Evolutionary conservation across 2,888 invertebrate species (phyloP).

Genomic region (Branchinecta sandiegonensis): DNA sequence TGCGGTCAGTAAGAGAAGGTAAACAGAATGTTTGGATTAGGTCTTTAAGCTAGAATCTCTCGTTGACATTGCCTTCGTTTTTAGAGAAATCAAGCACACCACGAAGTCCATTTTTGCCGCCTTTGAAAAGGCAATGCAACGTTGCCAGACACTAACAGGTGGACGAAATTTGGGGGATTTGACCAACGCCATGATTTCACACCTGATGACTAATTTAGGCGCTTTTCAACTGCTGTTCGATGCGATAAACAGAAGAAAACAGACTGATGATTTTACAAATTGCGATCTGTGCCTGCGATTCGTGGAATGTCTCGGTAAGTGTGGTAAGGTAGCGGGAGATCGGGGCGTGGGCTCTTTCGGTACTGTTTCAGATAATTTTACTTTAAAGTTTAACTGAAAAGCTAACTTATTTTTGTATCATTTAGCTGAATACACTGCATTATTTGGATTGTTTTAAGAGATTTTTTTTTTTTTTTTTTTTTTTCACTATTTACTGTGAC

Average conservation of each 20-base stretch:
- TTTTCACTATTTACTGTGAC: too few species aligned
- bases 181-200: not conserved
- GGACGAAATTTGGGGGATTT: not conserved
- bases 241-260: not conserved
- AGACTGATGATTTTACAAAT: conserved; percentile 8
- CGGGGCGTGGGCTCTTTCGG: too few species aligned
- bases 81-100: not conserved
- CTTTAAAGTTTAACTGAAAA: too few species aligned
- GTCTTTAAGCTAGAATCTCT: too few species aligned
- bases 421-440: too few species aligned
- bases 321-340: too few species aligned
- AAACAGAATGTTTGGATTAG: too few species aligned
- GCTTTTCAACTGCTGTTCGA: conserved; percentile 13
- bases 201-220: not conserved
- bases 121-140: not conserved
- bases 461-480: too few species aligned
- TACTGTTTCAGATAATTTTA: too few species aligned
- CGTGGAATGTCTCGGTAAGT: not conserved
- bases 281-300: not conserved
- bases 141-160: not conserved
- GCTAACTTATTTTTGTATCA: too few species aligned
- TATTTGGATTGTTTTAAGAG: too few species aligned
- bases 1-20: too few species aligned
- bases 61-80: not conserved
- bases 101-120: not conserved